These are phyloP conservation scores for Rosalia funebris DNA, from an alignment of 2,888 invertebrate species.

Conservation along the genomic window DNA sequence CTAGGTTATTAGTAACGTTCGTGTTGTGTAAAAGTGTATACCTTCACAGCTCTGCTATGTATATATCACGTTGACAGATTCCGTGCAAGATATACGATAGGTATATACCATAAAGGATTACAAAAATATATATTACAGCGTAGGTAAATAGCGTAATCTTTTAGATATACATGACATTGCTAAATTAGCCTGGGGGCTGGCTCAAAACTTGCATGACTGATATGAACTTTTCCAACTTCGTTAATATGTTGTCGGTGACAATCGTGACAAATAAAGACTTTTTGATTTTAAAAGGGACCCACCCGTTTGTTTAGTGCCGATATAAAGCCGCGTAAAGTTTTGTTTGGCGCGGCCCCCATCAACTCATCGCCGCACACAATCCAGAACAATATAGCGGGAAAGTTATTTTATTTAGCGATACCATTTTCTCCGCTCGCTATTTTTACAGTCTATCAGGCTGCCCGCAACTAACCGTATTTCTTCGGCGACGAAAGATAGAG, in stretches of 20 bases:
- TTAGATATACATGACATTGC: neutral
- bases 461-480: neutral
- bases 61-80: too few relatives aligned
- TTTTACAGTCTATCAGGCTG: slow-evolving; percentile 3
- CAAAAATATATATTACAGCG: too few relatives aligned
- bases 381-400: neutral
- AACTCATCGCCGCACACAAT: neutral
- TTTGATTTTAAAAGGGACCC: slow-evolving; percentile 1
- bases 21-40: too few relatives aligned
- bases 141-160: too few relatives aligned
- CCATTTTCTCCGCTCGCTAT: slow-evolving; percentile 6
- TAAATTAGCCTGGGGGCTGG: too few relatives aligned
- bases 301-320: too few relatives aligned
- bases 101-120: too few relatives aligned
- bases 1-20: too few relatives aligned
- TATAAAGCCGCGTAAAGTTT: neutral
- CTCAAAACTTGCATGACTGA: slow-evolving; percentile 1
- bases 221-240: slow-evolving; percentile 14
- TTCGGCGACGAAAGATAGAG: slow-evolving; percentile 4
- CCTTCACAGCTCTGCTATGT: too few relatives aligned
- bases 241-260: slow-evolving; percentile 8
- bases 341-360: neutral
- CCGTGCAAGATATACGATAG: too few relatives aligned
- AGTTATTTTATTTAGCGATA: neutral
- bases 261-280: slow-evolving; percentile 4